Base-by-base conservation (phyloP, 2,888 invertebrate species). In the Sinelater perroti region DNA sequence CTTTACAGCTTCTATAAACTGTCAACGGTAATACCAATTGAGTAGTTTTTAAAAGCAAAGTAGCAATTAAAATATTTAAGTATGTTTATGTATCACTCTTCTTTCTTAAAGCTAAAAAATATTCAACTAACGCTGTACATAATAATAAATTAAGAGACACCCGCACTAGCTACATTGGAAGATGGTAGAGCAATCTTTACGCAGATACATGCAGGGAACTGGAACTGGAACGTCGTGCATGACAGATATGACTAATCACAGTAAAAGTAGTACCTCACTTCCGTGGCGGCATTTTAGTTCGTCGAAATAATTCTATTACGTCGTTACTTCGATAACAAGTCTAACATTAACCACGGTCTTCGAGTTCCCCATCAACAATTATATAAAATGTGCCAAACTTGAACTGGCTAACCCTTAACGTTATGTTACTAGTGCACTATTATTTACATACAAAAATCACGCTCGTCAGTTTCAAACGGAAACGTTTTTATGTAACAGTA, bases 181-280 rank as follows among this genome's bases (percentile, higher is more conserved):
- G 62, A 60, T 63, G 56, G 30, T 61, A 54, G 62, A 62, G 62
- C 60, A 56, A 56, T 56, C 49, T 56, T 56, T 47, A 62, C 60
- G 57, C 57, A n/a, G n/a, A n/a, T n/a, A 62, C 60, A 57, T 54
- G 36, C 35, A 51, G 51, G 51, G 57, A 52, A 57, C 49, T 53
- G 40, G 45, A 33, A 47, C 24, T 42, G 45, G 47, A 58, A 44
- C 42, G 42, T 59, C 45, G 59, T 59, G 54, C 59, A 59, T 50
- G 59, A 60, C 54, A 63, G 72, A 72, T 70, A 71, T 72, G 71
- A 65, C 70, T 67, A 70, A 72, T 71, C 70, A 71, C 70, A 71
- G 70, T 67, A 65, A 68, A 62, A 66, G 59, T 62, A 64, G 65
- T 62, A 65, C 58, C 61, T 63, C 61, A 44, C 45, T 49, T 46